Evolutionary conservation across 2,888 invertebrate genomes (phyloP).

Genomic region (Ischnura elegans): DNA sequence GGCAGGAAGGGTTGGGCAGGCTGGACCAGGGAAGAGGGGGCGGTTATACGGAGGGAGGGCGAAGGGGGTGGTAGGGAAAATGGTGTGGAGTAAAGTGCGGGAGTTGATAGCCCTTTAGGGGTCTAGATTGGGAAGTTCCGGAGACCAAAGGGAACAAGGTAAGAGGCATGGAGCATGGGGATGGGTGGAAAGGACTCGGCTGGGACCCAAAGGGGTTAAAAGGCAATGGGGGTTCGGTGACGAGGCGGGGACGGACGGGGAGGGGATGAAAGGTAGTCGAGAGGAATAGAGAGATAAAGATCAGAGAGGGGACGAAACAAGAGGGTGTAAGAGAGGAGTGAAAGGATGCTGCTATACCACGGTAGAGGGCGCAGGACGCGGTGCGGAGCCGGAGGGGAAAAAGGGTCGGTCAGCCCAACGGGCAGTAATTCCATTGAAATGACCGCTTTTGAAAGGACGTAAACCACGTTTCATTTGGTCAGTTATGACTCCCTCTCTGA

Average conservation of each 20-base stretch:
- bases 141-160: slow-evolving; percentile 40
- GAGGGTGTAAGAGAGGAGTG: not conserved
- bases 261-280: too few relatives aligned
- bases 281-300: not conserved
- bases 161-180: not conserved
- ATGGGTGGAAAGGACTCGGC: not conserved
- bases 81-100: too few relatives aligned
- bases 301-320: not conserved
- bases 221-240: not conserved
- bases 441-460: slow-evolving; percentile 62
- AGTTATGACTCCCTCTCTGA: slow-evolving; percentile 34
- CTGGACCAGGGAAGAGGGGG: not conserved
- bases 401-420: not conserved
- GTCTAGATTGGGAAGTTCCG: slow-evolving; percentile 67
- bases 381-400: not conserved
- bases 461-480: slow-evolving; percentile 64
- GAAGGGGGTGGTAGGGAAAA: not conserved
- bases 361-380: not conserved
- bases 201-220: slow-evolving; percentile 44
- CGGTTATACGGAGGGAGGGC: not conserved
- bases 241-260: not conserved
- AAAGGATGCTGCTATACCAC: too few relatives aligned
- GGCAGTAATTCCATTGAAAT: slow-evolving; percentile 64
- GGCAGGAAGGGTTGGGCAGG: not conserved
- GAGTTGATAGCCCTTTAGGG: slow-evolving; percentile 56